Evolutionary conservation across 2,113 vertebrate species (phyloP), one percentile per base, ranked within the genome.

Genomic region (Passer domesticus): DNA sequence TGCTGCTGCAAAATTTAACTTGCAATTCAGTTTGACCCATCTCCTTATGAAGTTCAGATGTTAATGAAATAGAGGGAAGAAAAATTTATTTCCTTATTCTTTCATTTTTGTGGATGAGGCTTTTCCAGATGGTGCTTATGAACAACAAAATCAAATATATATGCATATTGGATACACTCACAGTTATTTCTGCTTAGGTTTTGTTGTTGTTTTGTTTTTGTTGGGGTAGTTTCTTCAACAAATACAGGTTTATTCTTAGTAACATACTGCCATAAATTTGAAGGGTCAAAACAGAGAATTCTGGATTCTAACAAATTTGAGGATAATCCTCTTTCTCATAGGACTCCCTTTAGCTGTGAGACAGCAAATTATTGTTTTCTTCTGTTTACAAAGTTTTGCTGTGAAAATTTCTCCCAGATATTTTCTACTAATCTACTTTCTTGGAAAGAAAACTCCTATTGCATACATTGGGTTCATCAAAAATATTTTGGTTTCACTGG

Each of bases 51-150:
- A 86, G 28, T 74, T 92, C 55, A 73, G 22, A 50, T 49, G 20
- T 64, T 86, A 66, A 66, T 76, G 23, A 22, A 64, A 44, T 35
- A 73, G 1, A 11, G 25, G 23, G 10, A 78, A 37, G 15, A 64
- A 47, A 86, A 28, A 11, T 15, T 44, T 46, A 46, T 66, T 30
- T 0, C 3, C 7, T 16, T 13, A 10, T 63, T 82, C 20, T 55
- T 84, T 84, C 23, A 15, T 63, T 91, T 91, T 76, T 85, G 31
- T 79, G 25, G 53, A 56, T 75, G 19, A 83, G 11, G 16, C n/a
- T 92, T 93, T 90, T 85, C 63, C 83, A 83, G 79, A 77, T 84
- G 79, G 58, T 93, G 37, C 47, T 66, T 90, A 25, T 87, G 67
- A 52, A 49, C 15, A 79, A 39, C 37, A 9, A 67, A 78, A 90